phyloP scores from a whole-genome alignment of 2,113 vertebrate genomes.

The Numida meleagris region DNA sequence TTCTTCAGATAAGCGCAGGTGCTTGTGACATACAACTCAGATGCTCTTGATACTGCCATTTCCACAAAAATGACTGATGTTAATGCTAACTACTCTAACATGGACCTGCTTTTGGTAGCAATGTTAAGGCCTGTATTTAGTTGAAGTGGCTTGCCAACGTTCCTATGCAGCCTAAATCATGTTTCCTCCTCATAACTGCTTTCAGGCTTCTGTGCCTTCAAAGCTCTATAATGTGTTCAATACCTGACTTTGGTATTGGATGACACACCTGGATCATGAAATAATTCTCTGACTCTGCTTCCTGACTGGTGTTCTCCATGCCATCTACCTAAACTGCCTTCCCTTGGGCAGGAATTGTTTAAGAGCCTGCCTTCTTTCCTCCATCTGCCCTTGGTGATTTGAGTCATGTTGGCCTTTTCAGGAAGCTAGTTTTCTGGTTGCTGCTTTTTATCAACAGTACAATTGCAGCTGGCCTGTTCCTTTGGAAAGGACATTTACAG shows the following conservation, averaged over 20 bases:
- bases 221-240: rapidly evolving
- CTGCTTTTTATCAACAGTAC: not conserved
- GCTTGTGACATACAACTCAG: not conserved
- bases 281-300: not conserved
- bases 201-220: not conserved
- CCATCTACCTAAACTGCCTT: not conserved
- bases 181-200: not conserved
- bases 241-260: not conserved
- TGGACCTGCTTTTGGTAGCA: not conserved
- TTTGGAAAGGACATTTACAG: not conserved
- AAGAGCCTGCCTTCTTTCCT: not conserved
- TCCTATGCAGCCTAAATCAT: rapidly evolving
- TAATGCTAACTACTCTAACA: not conserved
- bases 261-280: not conserved
- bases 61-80: not conserved
- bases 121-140: not conserved
- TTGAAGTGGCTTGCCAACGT: not conserved
- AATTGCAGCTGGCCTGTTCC: not conserved
- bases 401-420: not conserved
- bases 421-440: not conserved
- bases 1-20: not conserved
- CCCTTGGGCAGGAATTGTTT: not conserved
- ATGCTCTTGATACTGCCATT: not conserved
- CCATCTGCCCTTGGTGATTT: not conserved
- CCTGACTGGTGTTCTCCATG: not conserved